Evolutionary conservation across 2,888 invertebrate genomes (phyloP).

Genomic region (Deilephila elpenor): DNA sequence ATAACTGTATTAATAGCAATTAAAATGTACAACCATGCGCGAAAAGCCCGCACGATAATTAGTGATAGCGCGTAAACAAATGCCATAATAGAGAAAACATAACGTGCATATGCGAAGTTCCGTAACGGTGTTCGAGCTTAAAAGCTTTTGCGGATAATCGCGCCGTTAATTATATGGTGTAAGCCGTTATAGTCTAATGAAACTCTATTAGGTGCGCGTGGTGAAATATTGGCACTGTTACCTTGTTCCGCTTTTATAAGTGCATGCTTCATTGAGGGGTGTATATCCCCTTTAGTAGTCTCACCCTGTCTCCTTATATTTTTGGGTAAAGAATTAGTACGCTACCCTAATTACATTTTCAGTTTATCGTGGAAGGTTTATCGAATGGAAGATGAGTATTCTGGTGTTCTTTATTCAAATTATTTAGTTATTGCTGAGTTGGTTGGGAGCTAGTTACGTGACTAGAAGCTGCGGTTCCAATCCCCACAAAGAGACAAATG

Average conservation of each 20-base stretch:
- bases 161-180: constrained; percentile 65
- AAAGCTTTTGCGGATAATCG: constrained; percentile 73
- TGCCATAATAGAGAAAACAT: constrained; percentile 25
- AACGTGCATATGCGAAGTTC: constrained; percentile 43
- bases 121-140: constrained; percentile 62
- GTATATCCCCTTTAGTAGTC: too few relatives aligned
- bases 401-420: too few relatives aligned
- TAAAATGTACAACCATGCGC: constrained; percentile 26
- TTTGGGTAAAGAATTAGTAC: too few relatives aligned
- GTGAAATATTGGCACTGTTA: constrained; percentile 18
- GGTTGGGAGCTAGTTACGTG: neutral
- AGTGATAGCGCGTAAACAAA: constrained; percentile 22
- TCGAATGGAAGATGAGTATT: too few relatives aligned
- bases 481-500: neutral
- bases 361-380: too few relatives aligned
- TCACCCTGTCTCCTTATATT: too few relatives aligned
- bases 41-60: constrained; percentile 28
- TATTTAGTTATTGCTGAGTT: neutral
- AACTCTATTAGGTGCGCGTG: constrained; percentile 48
- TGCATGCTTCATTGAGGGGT: constrained; percentile 8
- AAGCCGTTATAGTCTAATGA: constrained; percentile 53
- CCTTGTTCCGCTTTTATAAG: constrained; percentile 18
- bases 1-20: neutral
- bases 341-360: too few relatives aligned
- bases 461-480: neutral